A percentile compares a stretch with the other conserved stretches of the same genome.
These are phyloP conservation scores for Polia nebulosa DNA, from an alignment of 2,888 invertebrate genomes.

Conservation along the genomic window DNA sequence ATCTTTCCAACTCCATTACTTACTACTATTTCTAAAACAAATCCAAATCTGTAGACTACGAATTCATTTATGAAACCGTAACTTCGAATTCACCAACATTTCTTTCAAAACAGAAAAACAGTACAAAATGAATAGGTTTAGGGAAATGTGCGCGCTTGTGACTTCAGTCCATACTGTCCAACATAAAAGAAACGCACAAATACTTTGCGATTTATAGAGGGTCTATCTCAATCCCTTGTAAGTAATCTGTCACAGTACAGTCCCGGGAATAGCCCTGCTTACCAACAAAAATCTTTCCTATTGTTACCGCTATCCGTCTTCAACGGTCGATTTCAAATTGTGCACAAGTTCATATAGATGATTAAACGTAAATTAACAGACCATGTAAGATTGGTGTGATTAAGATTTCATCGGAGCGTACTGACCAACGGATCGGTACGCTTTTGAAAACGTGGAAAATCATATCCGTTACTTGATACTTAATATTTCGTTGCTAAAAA, in stretches of 20 bases:
- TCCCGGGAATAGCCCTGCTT: not conserved
- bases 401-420: constrained; percentile 61
- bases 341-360: constrained; percentile 52
- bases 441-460: constrained; percentile 45
- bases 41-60: not conserved
- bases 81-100: not conserved
- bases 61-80: not conserved
- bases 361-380: constrained; percentile 65
- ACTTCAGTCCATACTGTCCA: not conserved
- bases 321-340: constrained; percentile 23
- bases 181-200: not conserved
- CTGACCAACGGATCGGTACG: constrained; percentile 43
- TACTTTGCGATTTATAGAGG: not conserved
- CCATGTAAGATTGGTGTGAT: constrained; percentile 65
- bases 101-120: not conserved
- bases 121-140: not conserved
- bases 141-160: not conserved
- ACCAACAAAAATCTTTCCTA: constrained; percentile 3
- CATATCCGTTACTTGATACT: constrained; percentile 44
- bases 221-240: not conserved
- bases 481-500: constrained; percentile 11
- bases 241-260: not conserved
- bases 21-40: not conserved
- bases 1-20: not conserved
- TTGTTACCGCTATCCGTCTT: constrained; percentile 9